These are phyloP conservation scores for Enchytraeus crypticus DNA, from an alignment of 2,888 invertebrate species.

Conservation along the genomic window DNA sequence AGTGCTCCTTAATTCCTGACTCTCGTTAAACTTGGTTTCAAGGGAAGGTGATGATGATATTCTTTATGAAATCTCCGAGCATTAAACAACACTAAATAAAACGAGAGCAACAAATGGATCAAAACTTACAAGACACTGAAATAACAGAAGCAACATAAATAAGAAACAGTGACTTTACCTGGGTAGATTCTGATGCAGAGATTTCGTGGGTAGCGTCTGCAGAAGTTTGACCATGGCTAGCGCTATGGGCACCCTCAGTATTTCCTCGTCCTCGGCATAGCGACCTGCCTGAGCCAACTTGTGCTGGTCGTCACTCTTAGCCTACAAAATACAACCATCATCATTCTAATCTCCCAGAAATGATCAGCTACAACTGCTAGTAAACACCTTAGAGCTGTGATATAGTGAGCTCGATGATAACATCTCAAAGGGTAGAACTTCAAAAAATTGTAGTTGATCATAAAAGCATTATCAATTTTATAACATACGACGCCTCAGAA, in stretches of 20 bases:
- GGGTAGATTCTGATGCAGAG: constrained; percentile 68
- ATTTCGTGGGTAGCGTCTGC: constrained; percentile 69
- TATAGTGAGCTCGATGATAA: too few relatives aligned
- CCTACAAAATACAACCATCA: constrained; percentile 23
- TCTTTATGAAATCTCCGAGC: too few relatives aligned
- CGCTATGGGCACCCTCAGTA: constrained; percentile 81
- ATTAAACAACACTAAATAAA: too few relatives aligned
- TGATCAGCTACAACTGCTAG: background rate
- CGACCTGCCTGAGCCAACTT: constrained; percentile 35
- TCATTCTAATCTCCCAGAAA: background rate
- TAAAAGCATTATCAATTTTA: background rate
- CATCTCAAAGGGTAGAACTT: background rate
- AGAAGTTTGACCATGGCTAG: constrained; percentile 83
- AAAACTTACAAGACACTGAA: too few relatives aligned
- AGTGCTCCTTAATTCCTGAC: too few relatives aligned
- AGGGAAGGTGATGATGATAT: too few relatives aligned
- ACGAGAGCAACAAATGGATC: too few relatives aligned
- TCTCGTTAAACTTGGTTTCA: too few relatives aligned
- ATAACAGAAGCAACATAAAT: too few relatives aligned
- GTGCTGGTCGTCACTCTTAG: constrained; percentile 41
- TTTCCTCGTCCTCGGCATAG: constrained; percentile 62
- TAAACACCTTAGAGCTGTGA: too few relatives aligned
- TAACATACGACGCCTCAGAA: background rate
- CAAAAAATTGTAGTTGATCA: background rate
- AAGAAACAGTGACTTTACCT: too few relatives aligned